A percentile compares a stretch with the other conserved stretches of the same genome.
These are phyloP conservation scores for Palythoa heliodiscus DNA, from an alignment of 92 coral and sea anemone species.

Conservation along the genomic window DNA sequence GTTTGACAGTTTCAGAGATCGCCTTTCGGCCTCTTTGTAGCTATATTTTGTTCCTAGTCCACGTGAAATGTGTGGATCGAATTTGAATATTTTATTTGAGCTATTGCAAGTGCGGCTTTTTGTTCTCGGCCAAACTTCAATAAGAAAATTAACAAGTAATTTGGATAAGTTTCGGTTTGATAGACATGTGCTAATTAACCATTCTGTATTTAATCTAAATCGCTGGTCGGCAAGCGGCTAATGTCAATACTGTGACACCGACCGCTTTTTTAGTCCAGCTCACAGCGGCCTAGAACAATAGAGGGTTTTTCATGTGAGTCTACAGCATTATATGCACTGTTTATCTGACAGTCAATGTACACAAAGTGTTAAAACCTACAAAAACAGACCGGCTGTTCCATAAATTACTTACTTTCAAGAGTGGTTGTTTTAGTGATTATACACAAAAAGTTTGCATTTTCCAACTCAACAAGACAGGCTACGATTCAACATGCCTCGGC, in stretches of 20 bases:
- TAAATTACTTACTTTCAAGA: conserved; percentile 52
- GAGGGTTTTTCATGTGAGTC: conserved; percentile 90
- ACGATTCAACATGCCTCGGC: conserved; percentile 87
- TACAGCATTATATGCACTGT: conserved; percentile 78
- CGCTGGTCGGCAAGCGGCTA: conserved; percentile 93
- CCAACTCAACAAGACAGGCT: conserved; percentile 10
- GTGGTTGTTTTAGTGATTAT: conserved; percentile 51
- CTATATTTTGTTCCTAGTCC: conserved; percentile 58
- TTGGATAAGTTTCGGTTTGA: conserved; percentile 99
- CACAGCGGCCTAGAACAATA: conserved; percentile 83
- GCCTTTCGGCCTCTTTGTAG: conserved; percentile 74
- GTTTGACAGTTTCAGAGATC: conserved; percentile 62
- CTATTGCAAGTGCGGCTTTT: conserved; percentile 95
- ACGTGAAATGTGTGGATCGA: conserved; percentile 55
- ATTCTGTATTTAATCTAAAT: conserved; percentile 96
- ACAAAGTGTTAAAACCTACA: conserved; percentile 74
- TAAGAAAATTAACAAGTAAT: conserved; percentile 99
- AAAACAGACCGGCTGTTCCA: conserved; percentile 74
- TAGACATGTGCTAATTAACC: conserved; percentile 99
- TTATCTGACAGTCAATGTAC: conserved; percentile 91
- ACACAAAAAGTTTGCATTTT: conserved; percentile 29
- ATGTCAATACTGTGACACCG: conserved; percentile 87
- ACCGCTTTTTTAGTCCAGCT: conserved; percentile 68
- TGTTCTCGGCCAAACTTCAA: conserved; percentile 99
- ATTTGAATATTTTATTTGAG: conserved; percentile 96